Conservation (phyloP, 2,113 vertebrate species). For the Ivindomyrus marchei region DNA sequence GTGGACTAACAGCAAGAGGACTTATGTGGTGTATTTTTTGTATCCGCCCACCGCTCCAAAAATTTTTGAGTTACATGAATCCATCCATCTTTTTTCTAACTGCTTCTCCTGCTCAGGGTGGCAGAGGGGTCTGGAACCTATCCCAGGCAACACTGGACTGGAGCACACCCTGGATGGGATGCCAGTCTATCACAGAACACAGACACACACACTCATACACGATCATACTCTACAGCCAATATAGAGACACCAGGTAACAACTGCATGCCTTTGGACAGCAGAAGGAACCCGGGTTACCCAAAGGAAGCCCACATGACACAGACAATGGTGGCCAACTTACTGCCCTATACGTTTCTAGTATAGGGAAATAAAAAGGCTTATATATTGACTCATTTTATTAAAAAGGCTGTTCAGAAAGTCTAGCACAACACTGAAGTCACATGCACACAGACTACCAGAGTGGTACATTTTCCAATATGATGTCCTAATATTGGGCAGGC, state of each 20-base stretch:
- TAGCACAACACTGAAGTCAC: neutral
- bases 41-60: neutral
- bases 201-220: neutral
- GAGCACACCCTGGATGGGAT: neutral
- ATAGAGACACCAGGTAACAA: neutral
- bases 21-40: neutral
- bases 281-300: neutral
- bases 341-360: neutral
- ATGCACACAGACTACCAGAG: neutral
- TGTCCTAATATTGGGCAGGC: slow-evolving; percentile 4
- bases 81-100: neutral
- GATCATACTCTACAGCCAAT: neutral
- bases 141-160: neutral
- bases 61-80: neutral
- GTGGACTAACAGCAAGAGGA: neutral
- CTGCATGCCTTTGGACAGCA: neutral
- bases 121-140: neutral
- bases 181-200: neutral
- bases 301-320: neutral
- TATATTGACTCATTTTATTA: neutral
- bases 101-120: neutral
- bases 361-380: neutral
- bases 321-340: neutral
- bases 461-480: neutral
- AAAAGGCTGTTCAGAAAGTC: neutral